These are phyloP conservation scores for Rhipidura dahli DNA, from an alignment of 2,113 vertebrate species.

Conservation along the genomic window DNA sequence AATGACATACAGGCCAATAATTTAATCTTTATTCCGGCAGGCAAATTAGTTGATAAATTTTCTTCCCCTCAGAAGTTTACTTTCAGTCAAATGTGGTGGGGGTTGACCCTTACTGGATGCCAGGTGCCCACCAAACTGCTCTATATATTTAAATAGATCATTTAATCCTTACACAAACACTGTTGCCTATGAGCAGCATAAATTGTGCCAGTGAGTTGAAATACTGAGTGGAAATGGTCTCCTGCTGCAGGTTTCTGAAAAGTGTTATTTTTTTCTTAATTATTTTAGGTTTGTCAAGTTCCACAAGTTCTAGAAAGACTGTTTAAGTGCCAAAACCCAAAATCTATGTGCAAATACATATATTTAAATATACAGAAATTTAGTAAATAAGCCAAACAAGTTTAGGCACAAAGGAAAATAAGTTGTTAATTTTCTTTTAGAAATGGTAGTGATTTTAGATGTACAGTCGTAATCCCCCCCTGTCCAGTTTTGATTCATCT, in stretches of 20 bases:
- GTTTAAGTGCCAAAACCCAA: neutral
- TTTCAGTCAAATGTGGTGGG: neutral
- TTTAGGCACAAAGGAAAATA: neutral
- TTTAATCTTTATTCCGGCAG: neutral
- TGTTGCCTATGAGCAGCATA: neutral
- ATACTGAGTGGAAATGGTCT: neutral
- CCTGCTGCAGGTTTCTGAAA: neutral
- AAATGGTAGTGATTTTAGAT: neutral
- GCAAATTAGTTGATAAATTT: neutral
- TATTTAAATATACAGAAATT: neutral
- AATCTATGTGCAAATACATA: neutral
- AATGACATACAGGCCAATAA: neutral
- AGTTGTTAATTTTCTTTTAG: neutral
- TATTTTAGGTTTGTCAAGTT: neutral
- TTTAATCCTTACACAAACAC: neutral
- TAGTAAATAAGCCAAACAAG: neutral
- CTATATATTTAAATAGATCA: neutral
- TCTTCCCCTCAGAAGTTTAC: neutral
- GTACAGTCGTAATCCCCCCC: neutral
- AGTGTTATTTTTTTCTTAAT: neutral
- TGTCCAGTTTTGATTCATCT: neutral
- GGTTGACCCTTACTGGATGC: neutral
- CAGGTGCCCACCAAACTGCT: neutral
- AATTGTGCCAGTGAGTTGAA: neutral
- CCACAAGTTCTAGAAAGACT: neutral